phyloP scores from a whole-genome alignment of 2,797 vertebrate species.

The Micrastur ruficollis region DNA sequence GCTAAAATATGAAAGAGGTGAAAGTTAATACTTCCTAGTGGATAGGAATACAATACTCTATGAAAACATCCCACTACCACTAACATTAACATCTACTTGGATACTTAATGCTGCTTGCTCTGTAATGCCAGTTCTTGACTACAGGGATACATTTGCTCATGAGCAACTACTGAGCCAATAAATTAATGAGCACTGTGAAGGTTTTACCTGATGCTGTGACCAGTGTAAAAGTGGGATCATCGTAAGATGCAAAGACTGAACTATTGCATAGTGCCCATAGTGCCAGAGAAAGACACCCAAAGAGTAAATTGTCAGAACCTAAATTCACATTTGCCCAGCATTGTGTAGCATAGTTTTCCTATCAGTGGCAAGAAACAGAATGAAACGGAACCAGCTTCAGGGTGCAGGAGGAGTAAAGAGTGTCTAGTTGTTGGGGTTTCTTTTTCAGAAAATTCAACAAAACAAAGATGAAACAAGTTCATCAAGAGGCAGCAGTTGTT shows the following conservation, averaged over 20 bases:
- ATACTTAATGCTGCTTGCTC: background rate
- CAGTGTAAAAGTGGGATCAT: background rate
- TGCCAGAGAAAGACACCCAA: background rate
- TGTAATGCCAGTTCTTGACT: background rate
- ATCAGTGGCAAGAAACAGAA: background rate
- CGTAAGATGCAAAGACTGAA: background rate
- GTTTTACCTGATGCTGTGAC: background rate
- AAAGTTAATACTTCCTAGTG: background rate
- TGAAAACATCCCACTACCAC: background rate
- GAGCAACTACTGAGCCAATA: background rate
- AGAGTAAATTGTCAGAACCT: background rate
- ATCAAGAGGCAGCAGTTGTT: background rate
- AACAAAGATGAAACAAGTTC: background rate
- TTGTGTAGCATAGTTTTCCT: rapidly evolving
- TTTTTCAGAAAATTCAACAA: background rate
- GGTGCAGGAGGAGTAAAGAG: background rate
- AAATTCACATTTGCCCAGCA: background rate
- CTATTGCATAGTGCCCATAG: background rate
- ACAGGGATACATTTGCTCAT: background rate
- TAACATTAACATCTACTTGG: background rate
- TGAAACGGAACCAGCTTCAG: background rate
- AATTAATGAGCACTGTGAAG: background rate
- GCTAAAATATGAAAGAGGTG: background rate
- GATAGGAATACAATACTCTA: background rate
- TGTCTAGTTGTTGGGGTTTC: background rate